These are phyloP conservation scores for Tetragonisca angustula DNA, from an alignment of 2,888 invertebrate species.

Conservation along the genomic window DNA sequence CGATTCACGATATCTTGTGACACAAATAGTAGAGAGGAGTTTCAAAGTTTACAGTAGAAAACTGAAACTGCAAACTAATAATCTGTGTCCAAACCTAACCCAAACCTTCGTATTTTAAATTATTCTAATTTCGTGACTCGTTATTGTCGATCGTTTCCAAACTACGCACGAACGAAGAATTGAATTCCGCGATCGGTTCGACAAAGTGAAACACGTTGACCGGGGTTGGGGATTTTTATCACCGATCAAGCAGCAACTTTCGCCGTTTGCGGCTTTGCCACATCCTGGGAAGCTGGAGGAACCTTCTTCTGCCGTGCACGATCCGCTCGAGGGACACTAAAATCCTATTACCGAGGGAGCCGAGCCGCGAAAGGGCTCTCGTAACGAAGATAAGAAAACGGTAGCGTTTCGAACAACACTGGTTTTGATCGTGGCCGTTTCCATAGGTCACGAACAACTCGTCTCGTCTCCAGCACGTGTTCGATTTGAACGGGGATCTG, in stretches of 20 bases:
- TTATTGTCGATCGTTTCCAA: too few relatives aligned
- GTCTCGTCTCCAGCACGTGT: background rate
- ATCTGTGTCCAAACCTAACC: too few relatives aligned
- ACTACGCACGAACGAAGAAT: background rate
- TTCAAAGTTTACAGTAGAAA: too few relatives aligned
- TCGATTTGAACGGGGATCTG: background rate
- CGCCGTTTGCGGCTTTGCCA: background rate
- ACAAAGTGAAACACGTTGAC: background rate
- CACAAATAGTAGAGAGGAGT: too few relatives aligned
- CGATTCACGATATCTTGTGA: too few relatives aligned
- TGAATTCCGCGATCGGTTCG: background rate
- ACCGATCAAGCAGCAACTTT: background rate
- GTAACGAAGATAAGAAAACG: background rate
- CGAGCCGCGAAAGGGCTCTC: background rate
- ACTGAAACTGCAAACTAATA: too few relatives aligned
- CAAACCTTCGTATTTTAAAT: too few relatives aligned
- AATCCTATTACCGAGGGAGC: background rate
- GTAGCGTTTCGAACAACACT: background rate
- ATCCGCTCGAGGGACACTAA: background rate
- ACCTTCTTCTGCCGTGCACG: background rate
- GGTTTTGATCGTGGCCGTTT: background rate
- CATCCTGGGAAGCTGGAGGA: background rate
- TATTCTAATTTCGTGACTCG: too few relatives aligned
- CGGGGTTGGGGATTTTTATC: background rate
- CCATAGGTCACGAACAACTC: background rate